Conservation (phyloP, 2,113 vertebrate species). For the Lichenostomus cassidix region DNA sequence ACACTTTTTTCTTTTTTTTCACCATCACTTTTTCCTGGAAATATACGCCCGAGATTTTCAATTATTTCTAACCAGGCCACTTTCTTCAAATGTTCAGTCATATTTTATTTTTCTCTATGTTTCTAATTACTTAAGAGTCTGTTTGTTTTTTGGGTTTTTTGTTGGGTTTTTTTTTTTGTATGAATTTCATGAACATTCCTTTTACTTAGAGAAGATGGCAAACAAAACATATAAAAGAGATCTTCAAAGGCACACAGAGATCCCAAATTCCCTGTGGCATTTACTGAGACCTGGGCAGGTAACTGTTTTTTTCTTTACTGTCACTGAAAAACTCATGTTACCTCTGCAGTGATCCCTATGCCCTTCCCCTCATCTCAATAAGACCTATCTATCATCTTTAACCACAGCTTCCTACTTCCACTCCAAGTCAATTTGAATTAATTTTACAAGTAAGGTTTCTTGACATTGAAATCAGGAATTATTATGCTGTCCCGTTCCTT, state of each 20-base stretch:
- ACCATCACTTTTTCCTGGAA: background rate
- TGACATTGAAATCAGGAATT: slow-evolving; percentile 1
- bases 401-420: background rate
- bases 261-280: background rate
- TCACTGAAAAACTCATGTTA: background rate
- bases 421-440: background rate
- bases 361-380: background rate
- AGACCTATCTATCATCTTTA: background rate
- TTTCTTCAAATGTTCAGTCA: background rate
- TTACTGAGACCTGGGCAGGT: background rate
- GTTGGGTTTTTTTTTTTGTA: background rate
- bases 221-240: background rate
- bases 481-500: background rate
- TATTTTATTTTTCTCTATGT: background rate
- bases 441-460: background rate
- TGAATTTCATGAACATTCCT: background rate
- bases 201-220: background rate
- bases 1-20: background rate
- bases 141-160: background rate
- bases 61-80: background rate
- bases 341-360: background rate
- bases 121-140: background rate
- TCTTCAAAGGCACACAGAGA: background rate
- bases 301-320: background rate
- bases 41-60: background rate